These are phyloP conservation scores for Sepiola atlantica DNA, from an alignment of 2,888 invertebrate genomes.

Conservation along the genomic window DNA sequence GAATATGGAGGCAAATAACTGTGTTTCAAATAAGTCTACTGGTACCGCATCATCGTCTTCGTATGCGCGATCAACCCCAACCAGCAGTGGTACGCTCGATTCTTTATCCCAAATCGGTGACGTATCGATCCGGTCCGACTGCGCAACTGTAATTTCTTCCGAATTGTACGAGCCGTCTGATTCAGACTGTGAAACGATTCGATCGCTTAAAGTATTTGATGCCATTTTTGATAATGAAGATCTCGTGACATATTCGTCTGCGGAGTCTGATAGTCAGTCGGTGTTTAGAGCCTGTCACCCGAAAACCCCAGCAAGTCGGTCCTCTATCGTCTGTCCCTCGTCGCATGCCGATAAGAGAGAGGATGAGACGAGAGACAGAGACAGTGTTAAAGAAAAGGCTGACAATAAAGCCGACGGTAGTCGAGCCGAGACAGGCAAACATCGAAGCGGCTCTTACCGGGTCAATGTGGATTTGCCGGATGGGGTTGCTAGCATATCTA, in stretches of 20 bases:
- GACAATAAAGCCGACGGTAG: not conserved
- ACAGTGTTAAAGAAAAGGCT: not conserved
- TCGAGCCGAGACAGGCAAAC: not conserved
- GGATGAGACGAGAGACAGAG: not conserved
- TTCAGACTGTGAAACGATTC: not conserved
- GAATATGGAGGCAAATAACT: not conserved
- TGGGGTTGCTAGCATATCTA: not conserved
- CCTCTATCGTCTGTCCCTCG: not conserved
- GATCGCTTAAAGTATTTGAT: not conserved
- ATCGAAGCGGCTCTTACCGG: not conserved
- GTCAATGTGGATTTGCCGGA: not conserved
- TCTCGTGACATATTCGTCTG: not conserved
- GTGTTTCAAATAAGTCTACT: not conserved
- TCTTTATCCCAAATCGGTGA: not conserved
- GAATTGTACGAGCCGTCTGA: not conserved
- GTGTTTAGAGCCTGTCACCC: not conserved
- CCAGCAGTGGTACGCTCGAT: not conserved
- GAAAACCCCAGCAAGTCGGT: not conserved
- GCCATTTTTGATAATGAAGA: not conserved
- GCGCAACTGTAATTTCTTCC: not conserved
- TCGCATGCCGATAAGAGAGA: not conserved
- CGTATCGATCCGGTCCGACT: not conserved
- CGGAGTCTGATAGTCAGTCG: not conserved
- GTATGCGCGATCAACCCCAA: not conserved
- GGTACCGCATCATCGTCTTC: not conserved